phyloP scores from a whole-genome alignment of 2,113 vertebrate species.

The Calonectris borealis region DNA sequence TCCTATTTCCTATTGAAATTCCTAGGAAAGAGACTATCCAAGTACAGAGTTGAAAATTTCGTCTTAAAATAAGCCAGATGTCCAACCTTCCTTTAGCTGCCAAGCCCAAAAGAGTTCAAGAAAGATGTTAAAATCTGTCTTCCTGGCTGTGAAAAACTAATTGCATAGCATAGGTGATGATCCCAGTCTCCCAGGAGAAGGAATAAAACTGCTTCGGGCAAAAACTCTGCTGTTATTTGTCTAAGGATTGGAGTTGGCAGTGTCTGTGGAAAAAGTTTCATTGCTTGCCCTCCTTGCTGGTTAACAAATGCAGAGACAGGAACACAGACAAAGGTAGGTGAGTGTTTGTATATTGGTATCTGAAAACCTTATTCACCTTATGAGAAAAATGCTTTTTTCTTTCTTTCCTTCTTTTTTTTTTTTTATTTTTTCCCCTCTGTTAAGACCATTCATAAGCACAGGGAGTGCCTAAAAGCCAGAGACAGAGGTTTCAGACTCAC shows the following conservation, averaged over 20 bases:
- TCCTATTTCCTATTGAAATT: conserved; percentile 68
- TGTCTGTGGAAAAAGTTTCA: conserved; percentile 55
- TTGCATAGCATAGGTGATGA: conserved; percentile 68
- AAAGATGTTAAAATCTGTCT: conserved; percentile 67
- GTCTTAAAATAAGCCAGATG: conserved; percentile 71
- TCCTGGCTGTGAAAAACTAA: conserved; percentile 68
- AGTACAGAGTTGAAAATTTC: conserved; percentile 53
- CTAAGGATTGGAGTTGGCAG: conserved; percentile 50
- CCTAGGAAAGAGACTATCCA: conserved; percentile 58
- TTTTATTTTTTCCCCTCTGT: not conserved
- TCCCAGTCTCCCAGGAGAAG: conserved; percentile 66
- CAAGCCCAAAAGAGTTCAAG: conserved; percentile 64
- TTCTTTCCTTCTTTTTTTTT: not conserved
- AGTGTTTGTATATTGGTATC: not conserved
- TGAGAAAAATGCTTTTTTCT: not conserved
- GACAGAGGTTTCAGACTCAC: not conserved
- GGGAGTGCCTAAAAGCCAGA: not conserved
- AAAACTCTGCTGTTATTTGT: conserved; percentile 62
- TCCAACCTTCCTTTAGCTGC: conserved; percentile 60
- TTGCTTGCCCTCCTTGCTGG: conserved; percentile 40
- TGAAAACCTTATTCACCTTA: not conserved
- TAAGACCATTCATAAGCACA: not conserved
- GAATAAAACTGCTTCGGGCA: conserved; percentile 55
- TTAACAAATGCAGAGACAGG: conserved; percentile 34
- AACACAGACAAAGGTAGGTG: conserved; percentile 5